Conservation (phyloP, 1,140 invertebrate species). For the Pteromalus puparum region DNA sequence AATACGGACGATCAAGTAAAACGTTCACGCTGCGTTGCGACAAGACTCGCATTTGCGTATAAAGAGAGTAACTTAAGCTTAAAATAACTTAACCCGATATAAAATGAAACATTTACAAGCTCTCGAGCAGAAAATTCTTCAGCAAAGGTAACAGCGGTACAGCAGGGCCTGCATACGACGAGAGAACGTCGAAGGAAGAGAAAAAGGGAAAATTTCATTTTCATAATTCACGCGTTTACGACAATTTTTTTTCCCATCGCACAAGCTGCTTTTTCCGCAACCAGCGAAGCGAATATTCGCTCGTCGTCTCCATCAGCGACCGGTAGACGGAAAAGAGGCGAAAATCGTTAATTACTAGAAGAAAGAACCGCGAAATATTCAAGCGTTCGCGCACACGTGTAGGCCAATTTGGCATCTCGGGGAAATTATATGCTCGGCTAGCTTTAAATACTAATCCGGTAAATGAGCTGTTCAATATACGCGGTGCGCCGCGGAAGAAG, state of each 20-base stretch:
- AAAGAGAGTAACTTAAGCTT: background rate
- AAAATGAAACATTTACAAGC: constrained; percentile 29
- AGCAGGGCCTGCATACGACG: too few relatives aligned
- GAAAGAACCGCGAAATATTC: background rate
- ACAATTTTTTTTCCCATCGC: background rate
- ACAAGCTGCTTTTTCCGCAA: background rate
- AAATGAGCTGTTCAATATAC: constrained; percentile 43
- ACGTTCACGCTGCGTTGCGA: too few relatives aligned
- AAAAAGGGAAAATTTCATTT: constrained; percentile 43
- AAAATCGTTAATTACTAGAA: constrained; percentile 32
- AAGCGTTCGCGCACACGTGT: background rate
- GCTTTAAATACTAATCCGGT: constrained; percentile 32
- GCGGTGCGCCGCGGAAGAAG: background rate
- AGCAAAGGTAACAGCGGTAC: background rate
- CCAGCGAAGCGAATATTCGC: constrained; percentile 7
- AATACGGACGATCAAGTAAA: too few relatives aligned
- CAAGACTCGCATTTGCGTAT: background rate
- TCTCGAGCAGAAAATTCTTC: background rate
- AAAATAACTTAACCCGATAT: constrained; percentile 15
- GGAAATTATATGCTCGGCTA: background rate
- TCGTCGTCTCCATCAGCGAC: background rate
- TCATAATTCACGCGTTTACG: constrained; percentile 41
- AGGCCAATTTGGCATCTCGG: background rate
- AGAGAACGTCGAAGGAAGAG: background rate
- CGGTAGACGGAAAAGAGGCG: background rate